Percentiles rank a stretch among this genome's conserved stretches.
phyloP scores from a whole-genome alignment of 1,140 invertebrate genomes.

The Eufriesea mexicana region DNA sequence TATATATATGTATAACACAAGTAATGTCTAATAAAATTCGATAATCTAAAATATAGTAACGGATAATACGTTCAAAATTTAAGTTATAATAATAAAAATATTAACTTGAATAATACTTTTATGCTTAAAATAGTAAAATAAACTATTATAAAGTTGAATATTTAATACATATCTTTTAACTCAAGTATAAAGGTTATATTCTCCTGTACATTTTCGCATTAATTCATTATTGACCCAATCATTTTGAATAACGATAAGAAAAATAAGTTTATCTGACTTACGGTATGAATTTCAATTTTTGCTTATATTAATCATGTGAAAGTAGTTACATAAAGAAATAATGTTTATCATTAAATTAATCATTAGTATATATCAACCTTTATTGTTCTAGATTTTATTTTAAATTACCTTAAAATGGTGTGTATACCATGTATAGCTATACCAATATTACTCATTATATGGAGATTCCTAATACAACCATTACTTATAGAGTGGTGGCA shows the following conservation, averaged over 20 bases:
- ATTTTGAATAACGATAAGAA: neutral
- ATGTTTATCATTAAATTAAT: neutral
- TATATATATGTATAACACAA: neutral
- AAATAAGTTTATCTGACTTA: neutral
- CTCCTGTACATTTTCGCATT: neutral
- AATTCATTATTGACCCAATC: neutral
- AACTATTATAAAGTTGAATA: neutral
- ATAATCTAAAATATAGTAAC: neutral
- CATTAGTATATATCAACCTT: neutral
- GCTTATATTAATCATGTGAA: neutral
- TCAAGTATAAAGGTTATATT: conserved; percentile 28
- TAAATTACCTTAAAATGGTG: conserved; percentile 70
- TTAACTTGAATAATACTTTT: neutral
- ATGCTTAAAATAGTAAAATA: neutral
- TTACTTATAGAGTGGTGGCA: conserved; percentile 74
- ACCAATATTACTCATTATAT: conserved; percentile 76
- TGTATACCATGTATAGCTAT: conserved; percentile 77
- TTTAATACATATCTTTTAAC: neutral
- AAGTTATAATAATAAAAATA: neutral
- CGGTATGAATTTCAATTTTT: neutral
- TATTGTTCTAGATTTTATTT: conserved; percentile 28
- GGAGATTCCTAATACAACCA: conserved; percentile 76
- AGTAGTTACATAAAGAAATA: neutral
- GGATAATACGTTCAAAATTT: neutral
- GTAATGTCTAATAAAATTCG: neutral